phyloP scores from a whole-genome alignment of 2,797 vertebrate genomes.

The Austrolebias charrua region DNA sequence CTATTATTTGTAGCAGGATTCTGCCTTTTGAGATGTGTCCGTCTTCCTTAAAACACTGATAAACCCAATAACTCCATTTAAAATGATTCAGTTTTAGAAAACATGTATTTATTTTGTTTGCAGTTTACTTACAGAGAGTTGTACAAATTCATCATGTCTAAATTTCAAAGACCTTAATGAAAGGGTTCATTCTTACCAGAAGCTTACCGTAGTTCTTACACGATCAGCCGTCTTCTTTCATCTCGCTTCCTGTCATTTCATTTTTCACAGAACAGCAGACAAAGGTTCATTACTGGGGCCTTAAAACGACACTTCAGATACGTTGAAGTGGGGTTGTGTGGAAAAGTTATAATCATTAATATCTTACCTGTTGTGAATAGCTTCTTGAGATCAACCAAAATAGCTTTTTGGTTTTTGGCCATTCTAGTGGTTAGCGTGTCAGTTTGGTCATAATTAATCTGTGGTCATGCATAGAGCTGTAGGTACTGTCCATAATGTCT shows the following conservation, averaged over 20 bases:
- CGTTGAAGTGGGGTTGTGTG: too few relatives aligned
- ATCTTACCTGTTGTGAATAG: too few relatives aligned
- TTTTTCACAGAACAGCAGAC: slow-evolving; percentile 43
- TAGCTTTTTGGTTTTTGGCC: too few relatives aligned
- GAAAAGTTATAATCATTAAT: too few relatives aligned
- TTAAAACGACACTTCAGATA: background rate
- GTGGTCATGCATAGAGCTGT: too few relatives aligned
- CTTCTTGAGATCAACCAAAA: too few relatives aligned
- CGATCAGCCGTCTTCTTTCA: slow-evolving; percentile 22
- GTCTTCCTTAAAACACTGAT: slow-evolving; percentile 33
- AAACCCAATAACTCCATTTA: background rate
- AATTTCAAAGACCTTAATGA: slow-evolving; percentile 23
- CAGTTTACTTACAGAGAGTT: slow-evolving; percentile 19
- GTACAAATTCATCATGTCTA: slow-evolving; percentile 22
- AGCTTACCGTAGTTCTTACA: slow-evolving; percentile 36
- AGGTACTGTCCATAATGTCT: too few relatives aligned
- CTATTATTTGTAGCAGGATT: slow-evolving; percentile 49
- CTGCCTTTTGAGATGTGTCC: slow-evolving; percentile 22
- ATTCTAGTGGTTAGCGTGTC: too few relatives aligned
- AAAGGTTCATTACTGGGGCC: slow-evolving; percentile 22
- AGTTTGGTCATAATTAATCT: too few relatives aligned
- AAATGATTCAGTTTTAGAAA: slow-evolving; percentile 21
- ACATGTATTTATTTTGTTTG: slow-evolving; percentile 17
- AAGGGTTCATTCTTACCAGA: slow-evolving; percentile 28
- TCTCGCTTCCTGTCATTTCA: slow-evolving; percentile 27